Percentiles rank a stretch among this genome's conserved stretches.
phyloP scores from a whole-genome alignment of 2,888 invertebrate genomes.

The Sepioteuthis lessoniana region DNA sequence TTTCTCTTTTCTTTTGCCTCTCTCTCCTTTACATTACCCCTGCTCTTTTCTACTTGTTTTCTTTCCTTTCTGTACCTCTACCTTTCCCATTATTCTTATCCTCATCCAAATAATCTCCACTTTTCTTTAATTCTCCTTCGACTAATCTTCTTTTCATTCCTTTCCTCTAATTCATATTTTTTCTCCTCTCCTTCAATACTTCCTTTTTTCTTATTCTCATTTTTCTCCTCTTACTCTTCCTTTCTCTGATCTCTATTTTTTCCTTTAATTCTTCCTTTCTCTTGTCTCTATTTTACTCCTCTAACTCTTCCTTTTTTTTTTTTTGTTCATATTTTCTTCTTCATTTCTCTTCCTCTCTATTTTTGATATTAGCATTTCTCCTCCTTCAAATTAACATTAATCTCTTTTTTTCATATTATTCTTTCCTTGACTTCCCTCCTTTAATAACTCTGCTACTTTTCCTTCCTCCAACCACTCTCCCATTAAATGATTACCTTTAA shows the following conservation, averaged over 20 bases:
- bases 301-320: background rate
- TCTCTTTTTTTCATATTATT: background rate
- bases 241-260: background rate
- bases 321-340: background rate
- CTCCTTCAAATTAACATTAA: no score
- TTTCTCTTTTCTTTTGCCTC: no score
- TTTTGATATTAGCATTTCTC: no score
- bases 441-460: background rate
- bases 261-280: background rate
- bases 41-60: background rate
- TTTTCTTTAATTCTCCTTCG: slow-evolving; percentile 42
- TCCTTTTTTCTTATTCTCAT: background rate
- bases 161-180: background rate
- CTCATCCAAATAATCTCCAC: background rate
- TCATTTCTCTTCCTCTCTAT: background rate
- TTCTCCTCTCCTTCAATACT: background rate
- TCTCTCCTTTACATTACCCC: background rate
- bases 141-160: no score
- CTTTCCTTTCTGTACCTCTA: background rate
- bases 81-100: background rate
- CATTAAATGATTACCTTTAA: no score
- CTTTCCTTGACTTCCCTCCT: background rate
- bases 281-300: background rate
- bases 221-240: background rate
- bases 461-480: background rate